phyloP scores from a whole-genome alignment of 2,113 vertebrate genomes.

The Pachypanchax playfairii region DNA sequence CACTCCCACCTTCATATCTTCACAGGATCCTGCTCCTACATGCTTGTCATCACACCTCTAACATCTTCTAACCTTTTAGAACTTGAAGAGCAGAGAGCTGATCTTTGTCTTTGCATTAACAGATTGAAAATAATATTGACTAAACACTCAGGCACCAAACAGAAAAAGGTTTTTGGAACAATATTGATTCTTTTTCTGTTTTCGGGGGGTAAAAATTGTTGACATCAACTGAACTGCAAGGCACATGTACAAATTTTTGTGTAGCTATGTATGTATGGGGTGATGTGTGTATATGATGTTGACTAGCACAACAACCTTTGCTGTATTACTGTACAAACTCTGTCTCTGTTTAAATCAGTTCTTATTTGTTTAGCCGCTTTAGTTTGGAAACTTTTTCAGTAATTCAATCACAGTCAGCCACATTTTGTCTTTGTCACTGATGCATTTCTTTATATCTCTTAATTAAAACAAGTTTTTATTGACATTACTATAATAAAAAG shows the following conservation, averaged over 20 bases:
- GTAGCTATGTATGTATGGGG: conserved; percentile 56
- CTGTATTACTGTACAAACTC: conserved; percentile 67
- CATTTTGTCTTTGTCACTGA: conserved; percentile 42
- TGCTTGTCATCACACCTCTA: conserved; percentile 18
- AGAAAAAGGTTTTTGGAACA: conserved; percentile 45
- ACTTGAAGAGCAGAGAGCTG: conserved; percentile 10
- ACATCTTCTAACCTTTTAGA: conserved; percentile 14
- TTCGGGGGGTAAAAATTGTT: conserved; percentile 32
- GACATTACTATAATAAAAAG: conserved; percentile 71
- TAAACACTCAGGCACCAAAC: conserved; percentile 61
- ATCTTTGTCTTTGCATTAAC: conserved; percentile 41
- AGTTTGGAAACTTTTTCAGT: conserved; percentile 47
- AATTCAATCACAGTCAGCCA: conserved; percentile 18
- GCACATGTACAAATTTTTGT: conserved; percentile 76
- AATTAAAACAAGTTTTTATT: conserved; percentile 63
- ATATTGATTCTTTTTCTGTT: conserved; percentile 63
- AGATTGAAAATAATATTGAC: conserved; percentile 22
- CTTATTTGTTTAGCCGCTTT: conserved; percentile 55
- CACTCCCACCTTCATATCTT: conserved; percentile 28
- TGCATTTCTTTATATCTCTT: conserved; percentile 62
- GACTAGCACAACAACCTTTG: conserved; percentile 36
- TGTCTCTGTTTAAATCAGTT: conserved; percentile 49
- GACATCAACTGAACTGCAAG: conserved; percentile 46
- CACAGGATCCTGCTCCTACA: conserved; percentile 6
- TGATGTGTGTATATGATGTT: conserved; percentile 56